These are phyloP conservation scores for Psophia crepitans DNA, from an alignment of 2,113 vertebrate species.

Conservation along the genomic window DNA sequence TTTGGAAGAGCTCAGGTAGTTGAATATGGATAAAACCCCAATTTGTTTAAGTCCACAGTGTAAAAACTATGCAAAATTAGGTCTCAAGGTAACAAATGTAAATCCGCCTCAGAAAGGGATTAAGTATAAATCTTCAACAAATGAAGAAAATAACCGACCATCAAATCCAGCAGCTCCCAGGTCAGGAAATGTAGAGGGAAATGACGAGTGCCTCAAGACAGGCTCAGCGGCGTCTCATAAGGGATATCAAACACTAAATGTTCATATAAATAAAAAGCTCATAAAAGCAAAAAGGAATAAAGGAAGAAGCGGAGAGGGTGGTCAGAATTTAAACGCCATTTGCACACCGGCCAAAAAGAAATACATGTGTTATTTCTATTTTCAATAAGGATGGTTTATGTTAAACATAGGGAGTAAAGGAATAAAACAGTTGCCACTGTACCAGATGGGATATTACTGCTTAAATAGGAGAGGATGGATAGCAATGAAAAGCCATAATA, in stretches of 20 bases:
- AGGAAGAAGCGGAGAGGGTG: not conserved
- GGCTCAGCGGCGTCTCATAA: not conserved
- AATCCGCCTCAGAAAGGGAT: not conserved
- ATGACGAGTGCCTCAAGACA: not conserved
- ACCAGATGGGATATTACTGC: not conserved
- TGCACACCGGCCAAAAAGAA: not conserved
- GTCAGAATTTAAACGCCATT: not conserved
- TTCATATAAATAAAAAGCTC: not conserved
- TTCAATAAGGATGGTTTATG: not conserved
- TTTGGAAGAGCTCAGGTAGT: not conserved
- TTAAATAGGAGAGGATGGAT: not conserved
- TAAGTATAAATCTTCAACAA: not conserved
- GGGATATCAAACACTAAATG: not conserved
- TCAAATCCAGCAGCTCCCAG: not conserved
- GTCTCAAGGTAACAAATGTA: not conserved
- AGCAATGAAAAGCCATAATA: not conserved
- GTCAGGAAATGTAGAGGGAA: not conserved
- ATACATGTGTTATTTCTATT: rapidly evolving
- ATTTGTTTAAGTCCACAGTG: not conserved
- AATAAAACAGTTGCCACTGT: not conserved
- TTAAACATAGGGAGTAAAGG: not conserved
- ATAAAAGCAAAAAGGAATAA: not conserved
- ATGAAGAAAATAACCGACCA: not conserved
- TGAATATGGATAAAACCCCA: not conserved
- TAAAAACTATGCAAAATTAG: not conserved